Conservation (phyloP, 2,888 invertebrate species). For the Brachyptera risi region DNA sequence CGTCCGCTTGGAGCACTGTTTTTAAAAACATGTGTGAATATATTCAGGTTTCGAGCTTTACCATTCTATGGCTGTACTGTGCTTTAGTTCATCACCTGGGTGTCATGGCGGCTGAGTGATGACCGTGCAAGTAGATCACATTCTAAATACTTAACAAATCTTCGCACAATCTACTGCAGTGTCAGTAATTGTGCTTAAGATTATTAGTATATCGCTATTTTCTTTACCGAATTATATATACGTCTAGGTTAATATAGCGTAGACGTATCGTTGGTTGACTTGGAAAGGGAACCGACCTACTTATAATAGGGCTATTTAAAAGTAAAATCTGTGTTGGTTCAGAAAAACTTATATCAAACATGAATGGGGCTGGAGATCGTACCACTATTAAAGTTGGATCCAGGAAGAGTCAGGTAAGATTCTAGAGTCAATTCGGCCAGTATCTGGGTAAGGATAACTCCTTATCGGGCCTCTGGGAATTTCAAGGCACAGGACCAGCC, state of each 20-base stretch:
- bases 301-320: conserved; percentile 23
- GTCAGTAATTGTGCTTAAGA: conserved; percentile 33
- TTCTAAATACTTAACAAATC: conserved; percentile 3
- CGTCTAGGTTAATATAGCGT: not conserved
- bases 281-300: too few relatives aligned
- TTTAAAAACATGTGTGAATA: too few relatives aligned
- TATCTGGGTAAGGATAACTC: conserved; percentile 20
- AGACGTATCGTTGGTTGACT: too few relatives aligned
- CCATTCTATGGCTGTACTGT: too few relatives aligned
- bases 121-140: conserved; percentile 7
- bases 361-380: conserved; percentile 40
- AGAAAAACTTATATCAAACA: conserved; percentile 30
- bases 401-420: conserved; percentile 75
- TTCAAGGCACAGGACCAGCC: conserved; percentile 4
- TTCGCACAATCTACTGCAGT: conserved; percentile 34
- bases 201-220: not conserved
- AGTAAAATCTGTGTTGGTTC: conserved; percentile 16
- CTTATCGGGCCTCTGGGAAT: too few relatives aligned
- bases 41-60: too few relatives aligned
- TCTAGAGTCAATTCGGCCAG: not conserved
- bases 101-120: conserved; percentile 13
- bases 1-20: too few relatives aligned
- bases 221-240: too few relatives aligned
- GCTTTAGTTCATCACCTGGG: too few relatives aligned
- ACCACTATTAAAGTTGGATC: conserved; percentile 72